Base-by-base conservation (phyloP, 2,888 invertebrate genomes). In the Celastrina argiolus region DNA sequence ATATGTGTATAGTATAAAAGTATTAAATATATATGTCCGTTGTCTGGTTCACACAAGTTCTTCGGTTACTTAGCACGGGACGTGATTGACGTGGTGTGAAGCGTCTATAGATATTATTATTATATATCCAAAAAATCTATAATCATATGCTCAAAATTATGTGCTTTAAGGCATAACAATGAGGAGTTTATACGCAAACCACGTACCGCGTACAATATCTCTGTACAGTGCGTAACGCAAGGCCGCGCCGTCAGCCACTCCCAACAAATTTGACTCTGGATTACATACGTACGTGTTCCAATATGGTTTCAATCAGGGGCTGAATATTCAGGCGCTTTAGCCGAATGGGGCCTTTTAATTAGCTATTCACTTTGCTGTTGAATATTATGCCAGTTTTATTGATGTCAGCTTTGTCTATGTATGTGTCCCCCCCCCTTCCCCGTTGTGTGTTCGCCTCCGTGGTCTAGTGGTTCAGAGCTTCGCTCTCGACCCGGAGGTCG, bases 211-310 rank as follows among this genome's bases (percentile, higher is more conserved):
- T 31, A 39, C 18, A 61, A 12, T 56, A 14, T 56, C 3, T 56
- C 34, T 36, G 61, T 36, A 36, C 39, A 34, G 39, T 58, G 31
- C 61, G 36, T 61, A 36, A 39, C 34, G 36, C 22, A 22, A 59
- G 18, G 22, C 16, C 18, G 22, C 61, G 22, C 61, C 41, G 12
- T 58, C 58, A 34, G 59, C 59, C 58, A 42, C 34, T 66, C 42
- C 66, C 58, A 66, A 66, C 66, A 66, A 59, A 66, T 66, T 66
- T 66, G 3, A 66, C 66, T 42, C 31, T 66, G 66, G 66, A 66
- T 66, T 66, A 66, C 66, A 66, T 59, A 66, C 66, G 59, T 34
- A 66, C 66, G 66, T 66, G 66, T 66, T 59, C 59, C 66, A 66
- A 66, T 66, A 66, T 59, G 66, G 31, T 66, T 66, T 66, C 66